Evolutionary conservation across 2,797 vertebrate genomes (phyloP).

Genomic region (Channa striata): DNA sequence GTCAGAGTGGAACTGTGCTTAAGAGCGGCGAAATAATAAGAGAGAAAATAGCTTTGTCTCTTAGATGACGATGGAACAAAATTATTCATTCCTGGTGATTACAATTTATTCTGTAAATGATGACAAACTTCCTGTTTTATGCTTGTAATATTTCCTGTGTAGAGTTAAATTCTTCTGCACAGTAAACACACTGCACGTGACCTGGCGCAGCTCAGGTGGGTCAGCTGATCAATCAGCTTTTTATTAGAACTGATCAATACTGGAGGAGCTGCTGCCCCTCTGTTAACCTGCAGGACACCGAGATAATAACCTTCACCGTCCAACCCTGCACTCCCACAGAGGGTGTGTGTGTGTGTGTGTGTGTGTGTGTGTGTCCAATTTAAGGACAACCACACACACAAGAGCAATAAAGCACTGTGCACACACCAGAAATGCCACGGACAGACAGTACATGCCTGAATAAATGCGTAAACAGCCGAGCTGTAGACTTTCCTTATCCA

Average conservation of each 20-base stretch:
- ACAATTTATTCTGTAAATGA: too few relatives aligned
- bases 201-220: not conserved
- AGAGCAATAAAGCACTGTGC: not conserved
- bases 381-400: not conserved
- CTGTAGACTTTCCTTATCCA: slow-evolving; percentile 3
- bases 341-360: too few relatives aligned
- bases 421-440: slow-evolving; percentile 8
- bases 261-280: slow-evolving; percentile 3
- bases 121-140: not conserved
- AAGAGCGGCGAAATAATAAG: too few relatives aligned
- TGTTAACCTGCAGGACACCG: slow-evolving; percentile 31
- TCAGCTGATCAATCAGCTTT: slow-evolving; percentile 27
- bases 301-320: slow-evolving; percentile 24
- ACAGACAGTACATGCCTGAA: not conserved
- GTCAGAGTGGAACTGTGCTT: too few relatives aligned
- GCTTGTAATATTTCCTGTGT: not conserved
- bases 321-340: not conserved
- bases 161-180: not conserved
- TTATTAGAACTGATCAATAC: slow-evolving; percentile 29
- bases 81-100: too few relatives aligned
- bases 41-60: too few relatives aligned
- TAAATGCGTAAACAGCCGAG: slow-evolving; percentile 9
- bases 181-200: slow-evolving; percentile 2
- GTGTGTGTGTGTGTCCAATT: not conserved
- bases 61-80: too few relatives aligned